Base-by-base conservation (phyloP, 2,797 vertebrate species). In the Neoniphon sammara region DNA sequence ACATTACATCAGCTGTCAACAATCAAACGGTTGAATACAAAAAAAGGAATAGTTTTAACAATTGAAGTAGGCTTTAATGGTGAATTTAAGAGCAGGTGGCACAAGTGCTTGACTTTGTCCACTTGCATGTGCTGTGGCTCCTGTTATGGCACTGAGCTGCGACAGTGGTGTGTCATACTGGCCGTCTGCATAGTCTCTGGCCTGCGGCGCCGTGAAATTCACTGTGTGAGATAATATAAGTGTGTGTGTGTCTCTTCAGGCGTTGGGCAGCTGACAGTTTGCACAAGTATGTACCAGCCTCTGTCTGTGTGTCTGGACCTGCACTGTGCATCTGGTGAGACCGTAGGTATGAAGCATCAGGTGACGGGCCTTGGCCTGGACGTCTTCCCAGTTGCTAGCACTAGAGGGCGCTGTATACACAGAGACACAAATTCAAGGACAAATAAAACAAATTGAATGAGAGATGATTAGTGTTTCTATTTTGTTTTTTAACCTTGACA, bases 371-470 rank as follows among this genome's bases (percentile, higher is more conserved):
- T 95, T 96, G 3, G 91, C 91, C 89, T 98, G 97, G 70, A 98
- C 95, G 0, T 98, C 97, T 61, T 98, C 97, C 97, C 97, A 99
- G 77, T 94, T 96, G 50, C 89, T 90, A 59, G 92, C 94, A 81
- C 95, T 95, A 86, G 95, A 95, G 61, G 97, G 96, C 82, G 88
- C 97, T 99, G 92, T 47, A 54, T 36, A 85, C 23, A 91, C 12
- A 90, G 20, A 84, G 30, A 83, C 5, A 30, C 14, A 60, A 0
- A 66, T 14, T n/a, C 55, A 3, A 47, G 62, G 4, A 53, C 8
- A 21, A 31, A 21, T 20, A 10, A 21, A 59, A n/a, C 0, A 59
- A 20, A 2, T 44, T 44, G 12, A 44, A 44, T 15, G 14, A 39
- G 34, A 36, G 7, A 36, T 7, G 15, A 12, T 25, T 9, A 23